phyloP scores from a whole-genome alignment of 2,888 invertebrate species.

The Megastigmus dorsalis region DNA sequence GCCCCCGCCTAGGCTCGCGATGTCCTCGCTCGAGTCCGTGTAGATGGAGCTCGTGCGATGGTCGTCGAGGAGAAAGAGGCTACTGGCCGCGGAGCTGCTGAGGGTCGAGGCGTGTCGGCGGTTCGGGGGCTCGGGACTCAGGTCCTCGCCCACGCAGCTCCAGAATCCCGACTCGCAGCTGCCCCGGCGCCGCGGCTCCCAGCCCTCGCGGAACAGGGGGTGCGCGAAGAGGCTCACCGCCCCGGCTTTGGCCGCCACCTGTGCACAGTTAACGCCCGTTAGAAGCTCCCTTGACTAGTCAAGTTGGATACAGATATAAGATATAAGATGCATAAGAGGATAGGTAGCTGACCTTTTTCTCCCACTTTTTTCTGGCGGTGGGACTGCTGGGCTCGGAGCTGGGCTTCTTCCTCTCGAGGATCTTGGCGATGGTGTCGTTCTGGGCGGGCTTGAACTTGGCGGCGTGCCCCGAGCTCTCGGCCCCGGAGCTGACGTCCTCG shows the following conservation, averaged over 20 bases:
- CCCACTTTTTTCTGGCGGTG: constrained; percentile 73
- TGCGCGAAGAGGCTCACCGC: constrained; percentile 79
- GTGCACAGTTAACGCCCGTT: constrained; percentile 3
- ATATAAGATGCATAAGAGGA: too few species aligned
- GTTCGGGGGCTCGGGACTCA: constrained; percentile 75
- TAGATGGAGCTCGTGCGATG: constrained; percentile 86
- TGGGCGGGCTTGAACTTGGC: constrained; percentile 69
- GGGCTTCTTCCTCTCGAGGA: constrained; percentile 71
- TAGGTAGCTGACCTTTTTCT: constrained; percentile 69
- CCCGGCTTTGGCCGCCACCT: constrained; percentile 74
- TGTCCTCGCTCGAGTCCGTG: constrained; percentile 91
- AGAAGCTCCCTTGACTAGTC: too few species aligned
- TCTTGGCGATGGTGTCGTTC: constrained; percentile 71
- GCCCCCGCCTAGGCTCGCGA: constrained; percentile 86
- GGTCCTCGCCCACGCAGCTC: constrained; percentile 89
- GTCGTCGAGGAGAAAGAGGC: constrained; percentile 79
- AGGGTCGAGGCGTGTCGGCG: constrained; percentile 73
- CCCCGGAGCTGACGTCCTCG: constrained; percentile 75
- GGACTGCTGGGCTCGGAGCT: constrained; percentile 72
- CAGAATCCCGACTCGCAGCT: constrained; percentile 94
- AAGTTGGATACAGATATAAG: too few species aligned
- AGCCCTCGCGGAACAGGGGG: constrained; percentile 76
- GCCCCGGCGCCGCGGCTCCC: constrained; percentile 82
- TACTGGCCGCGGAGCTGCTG: constrained; percentile 76
- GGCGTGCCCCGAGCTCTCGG: constrained; percentile 71